Conservation (phyloP, 2,113 vertebrate species). For the Ammodytes marinus region DNA sequence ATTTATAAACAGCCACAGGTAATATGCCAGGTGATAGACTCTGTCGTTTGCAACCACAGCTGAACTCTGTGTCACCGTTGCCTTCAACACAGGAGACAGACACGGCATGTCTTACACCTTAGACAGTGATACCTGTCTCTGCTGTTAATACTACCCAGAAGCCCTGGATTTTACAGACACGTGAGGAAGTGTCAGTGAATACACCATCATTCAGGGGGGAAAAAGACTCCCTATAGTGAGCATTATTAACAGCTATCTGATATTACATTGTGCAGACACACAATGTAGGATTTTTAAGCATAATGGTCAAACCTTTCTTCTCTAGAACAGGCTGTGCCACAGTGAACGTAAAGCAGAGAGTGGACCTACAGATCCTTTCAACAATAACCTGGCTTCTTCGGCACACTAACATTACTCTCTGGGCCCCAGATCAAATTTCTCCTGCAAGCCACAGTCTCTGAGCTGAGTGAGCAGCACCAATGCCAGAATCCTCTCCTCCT, state of each 20-base stretch:
- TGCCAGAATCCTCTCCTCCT: conserved; percentile 58
- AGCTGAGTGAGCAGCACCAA: conserved; percentile 31
- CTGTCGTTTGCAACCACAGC: neutral
- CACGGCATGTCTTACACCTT: conserved; percentile 32
- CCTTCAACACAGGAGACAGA: conserved; percentile 30
- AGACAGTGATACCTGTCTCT: conserved; percentile 31
- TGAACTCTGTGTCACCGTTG: conserved; percentile 31
- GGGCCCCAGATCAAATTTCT: conserved; percentile 65
- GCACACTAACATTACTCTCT: conserved; percentile 65
- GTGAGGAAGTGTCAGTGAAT: conserved; percentile 37
- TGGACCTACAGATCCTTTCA: conserved; percentile 45
- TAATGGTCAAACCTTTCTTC: conserved; percentile 53
- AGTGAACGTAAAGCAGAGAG: conserved; percentile 33
- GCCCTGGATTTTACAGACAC: conserved; percentile 25
- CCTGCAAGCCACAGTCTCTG: conserved; percentile 59
- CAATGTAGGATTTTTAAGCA: conserved; percentile 40
- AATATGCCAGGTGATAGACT: conserved; percentile 23
- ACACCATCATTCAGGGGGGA: conserved; percentile 18
- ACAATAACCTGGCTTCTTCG: conserved; percentile 58
- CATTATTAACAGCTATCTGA: conserved; percentile 48
- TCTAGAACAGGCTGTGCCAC: conserved; percentile 29
- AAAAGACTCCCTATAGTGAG: conserved; percentile 21
- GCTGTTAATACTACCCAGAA: conserved; percentile 43
- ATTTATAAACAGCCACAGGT: conserved; percentile 47
- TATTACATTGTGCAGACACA: conserved; percentile 54